A percentile compares a stretch with the other conserved stretches of the same genome.
phyloP scores from a whole-genome alignment of 2,888 invertebrate genomes.

The Trissonchulus latispiculum region DNA sequence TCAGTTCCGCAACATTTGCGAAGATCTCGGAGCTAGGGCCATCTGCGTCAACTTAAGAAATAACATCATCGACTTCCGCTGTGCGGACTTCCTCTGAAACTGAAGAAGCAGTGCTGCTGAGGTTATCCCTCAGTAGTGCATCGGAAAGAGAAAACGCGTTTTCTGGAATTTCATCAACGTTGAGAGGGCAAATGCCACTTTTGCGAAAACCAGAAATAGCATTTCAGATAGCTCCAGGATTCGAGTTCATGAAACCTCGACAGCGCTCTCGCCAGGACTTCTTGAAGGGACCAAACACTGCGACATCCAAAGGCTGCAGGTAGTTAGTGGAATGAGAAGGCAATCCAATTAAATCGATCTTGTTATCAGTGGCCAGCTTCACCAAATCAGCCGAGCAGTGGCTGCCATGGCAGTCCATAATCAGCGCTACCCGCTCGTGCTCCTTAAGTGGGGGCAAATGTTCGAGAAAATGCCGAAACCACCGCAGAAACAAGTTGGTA shows the following conservation, averaged over 20 bases:
- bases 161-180: neutral
- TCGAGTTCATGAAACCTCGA: neutral
- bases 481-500: neutral
- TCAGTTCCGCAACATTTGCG: no score
- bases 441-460: neutral
- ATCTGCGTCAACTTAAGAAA: no score
- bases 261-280: conserved; percentile 6
- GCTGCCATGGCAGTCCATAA: conserved; percentile 5
- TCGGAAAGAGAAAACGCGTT: neutral
- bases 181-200: conserved; percentile 3
- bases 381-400: neutral
- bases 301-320: conserved; percentile 12
- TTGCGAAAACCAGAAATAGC: neutral
- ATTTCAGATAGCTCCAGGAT: conserved; percentile 3
- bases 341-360: neutral
- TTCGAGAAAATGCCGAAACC: neutral
- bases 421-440: conserved; percentile 5
- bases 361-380: neutral
- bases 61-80: no score
- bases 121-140: neutral
- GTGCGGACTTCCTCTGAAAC: no score
- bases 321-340: conserved; percentile 12
- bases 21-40: no score
- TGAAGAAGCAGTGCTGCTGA: no score
- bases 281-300: conserved; percentile 1